These are phyloP conservation scores for Spisula solida DNA, from an alignment of 2,888 invertebrate species.

Conservation along the genomic window DNA sequence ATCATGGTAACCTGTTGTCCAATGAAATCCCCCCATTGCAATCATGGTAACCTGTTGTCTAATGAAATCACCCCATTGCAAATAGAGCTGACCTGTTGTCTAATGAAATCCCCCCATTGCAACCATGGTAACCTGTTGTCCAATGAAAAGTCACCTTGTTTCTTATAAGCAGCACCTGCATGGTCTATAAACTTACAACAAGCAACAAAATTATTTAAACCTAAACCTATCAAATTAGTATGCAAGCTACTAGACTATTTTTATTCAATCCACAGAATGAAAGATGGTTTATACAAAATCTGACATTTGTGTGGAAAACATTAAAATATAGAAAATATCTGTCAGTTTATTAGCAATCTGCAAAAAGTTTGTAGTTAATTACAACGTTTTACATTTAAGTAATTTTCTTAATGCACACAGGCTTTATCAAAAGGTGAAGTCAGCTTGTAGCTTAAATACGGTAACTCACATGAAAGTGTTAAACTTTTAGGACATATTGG, in stretches of 20 bases:
- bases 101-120: no score
- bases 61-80: no score
- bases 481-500: not conserved
- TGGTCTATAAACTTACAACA: not conserved
- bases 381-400: constrained; percentile 14
- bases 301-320: constrained; percentile 21
- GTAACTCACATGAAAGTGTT: not conserved
- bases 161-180: not conserved
- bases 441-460: not conserved
- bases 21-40: no score
- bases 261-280: constrained; percentile 6
- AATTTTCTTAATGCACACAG: not conserved
- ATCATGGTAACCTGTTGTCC: no score
- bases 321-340: not conserved
- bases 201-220: constrained; percentile 16
- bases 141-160: not conserved
- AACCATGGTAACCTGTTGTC: not conserved
- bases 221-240: constrained; percentile 22
- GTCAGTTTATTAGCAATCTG: not conserved
- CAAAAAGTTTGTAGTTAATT: constrained; percentile 22
- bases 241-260: constrained; percentile 10
- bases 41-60: no score
- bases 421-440: not conserved
- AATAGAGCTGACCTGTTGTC: no score
- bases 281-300: constrained; percentile 3